phyloP scores from a whole-genome alignment of 2,113 vertebrate genomes.

The Micromys minutus region DNA sequence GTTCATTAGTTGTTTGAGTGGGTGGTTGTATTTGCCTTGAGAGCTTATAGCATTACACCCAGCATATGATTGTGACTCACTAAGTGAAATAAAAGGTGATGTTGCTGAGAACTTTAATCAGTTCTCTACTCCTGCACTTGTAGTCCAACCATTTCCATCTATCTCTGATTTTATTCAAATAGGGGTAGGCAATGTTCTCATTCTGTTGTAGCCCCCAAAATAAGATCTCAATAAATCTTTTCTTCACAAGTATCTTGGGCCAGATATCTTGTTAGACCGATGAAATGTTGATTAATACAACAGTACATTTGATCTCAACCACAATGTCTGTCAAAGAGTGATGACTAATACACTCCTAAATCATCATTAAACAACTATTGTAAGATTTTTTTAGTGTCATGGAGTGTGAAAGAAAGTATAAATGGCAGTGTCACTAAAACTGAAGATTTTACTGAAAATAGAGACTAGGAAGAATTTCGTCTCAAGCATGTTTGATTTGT shows the following conservation, averaged over 20 bases:
- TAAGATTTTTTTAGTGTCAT: background rate
- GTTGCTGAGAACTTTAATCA: too few relatives aligned
- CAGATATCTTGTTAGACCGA: background rate
- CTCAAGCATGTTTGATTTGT: background rate
- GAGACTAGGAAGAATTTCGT: background rate
- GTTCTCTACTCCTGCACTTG: rapidly evolving
- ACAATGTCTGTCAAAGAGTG: background rate
- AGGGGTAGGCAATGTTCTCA: too few relatives aligned
- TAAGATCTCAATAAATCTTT: background rate
- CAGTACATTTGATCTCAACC: background rate
- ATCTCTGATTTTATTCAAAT: background rate
- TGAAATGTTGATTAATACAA: background rate
- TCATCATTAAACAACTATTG: background rate
- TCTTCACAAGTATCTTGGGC: background rate
- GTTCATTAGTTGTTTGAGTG: too few relatives aligned
- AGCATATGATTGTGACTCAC: background rate
- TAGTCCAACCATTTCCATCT: background rate
- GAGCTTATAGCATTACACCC: background rate
- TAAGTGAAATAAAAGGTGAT: background rate
- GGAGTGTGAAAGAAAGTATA: background rate
- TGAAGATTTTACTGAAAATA: background rate
- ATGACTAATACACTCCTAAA: too few relatives aligned
- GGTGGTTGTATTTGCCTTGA: background rate
- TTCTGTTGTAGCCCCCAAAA: background rate
- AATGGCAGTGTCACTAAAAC: background rate